Evolutionary conservation across 2,888 invertebrate species (phyloP).

Genomic region (Nemotelus nigrinus): DNA sequence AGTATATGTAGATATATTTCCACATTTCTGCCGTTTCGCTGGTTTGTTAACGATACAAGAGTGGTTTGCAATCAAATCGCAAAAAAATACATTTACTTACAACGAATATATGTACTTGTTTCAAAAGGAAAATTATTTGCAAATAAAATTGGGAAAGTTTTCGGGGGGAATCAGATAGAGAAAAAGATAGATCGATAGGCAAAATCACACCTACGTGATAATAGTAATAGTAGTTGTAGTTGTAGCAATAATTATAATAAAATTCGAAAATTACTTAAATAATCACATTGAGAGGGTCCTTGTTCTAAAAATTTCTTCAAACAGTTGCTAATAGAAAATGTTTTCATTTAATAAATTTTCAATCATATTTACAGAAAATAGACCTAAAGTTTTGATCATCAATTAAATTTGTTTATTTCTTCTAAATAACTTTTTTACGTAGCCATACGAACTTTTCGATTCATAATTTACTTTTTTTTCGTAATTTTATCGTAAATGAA

Average conservation of each 20-base stretch:
- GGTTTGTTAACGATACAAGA: conserved; percentile 19
- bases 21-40: too few species aligned
- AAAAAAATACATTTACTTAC: conserved; percentile 50
- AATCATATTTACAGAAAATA: too few species aligned
- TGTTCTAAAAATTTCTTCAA: conserved; percentile 55
- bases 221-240: background rate
- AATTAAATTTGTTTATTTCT: background rate
- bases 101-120: conserved; percentile 37
- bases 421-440: conserved; percentile 27
- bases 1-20: too few species aligned
- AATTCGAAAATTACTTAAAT: conserved; percentile 51
- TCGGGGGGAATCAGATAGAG: conserved; percentile 47
- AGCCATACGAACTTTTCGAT: conserved; percentile 38
- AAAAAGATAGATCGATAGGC: conserved; percentile 59
- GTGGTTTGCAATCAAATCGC: conserved; percentile 50
- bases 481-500: background rate
- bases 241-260: conserved; percentile 13
- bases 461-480: background rate
- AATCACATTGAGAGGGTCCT: conserved; percentile 65
- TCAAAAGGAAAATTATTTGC: conserved; percentile 15
- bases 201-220: background rate
- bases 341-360: too few species aligned
- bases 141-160: conserved; percentile 46
- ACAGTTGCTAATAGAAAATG: too few species aligned
- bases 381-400: background rate